Evolutionary conservation across 2,888 invertebrate species (phyloP).

Genomic region (Agrotis ipsilon): DNA sequence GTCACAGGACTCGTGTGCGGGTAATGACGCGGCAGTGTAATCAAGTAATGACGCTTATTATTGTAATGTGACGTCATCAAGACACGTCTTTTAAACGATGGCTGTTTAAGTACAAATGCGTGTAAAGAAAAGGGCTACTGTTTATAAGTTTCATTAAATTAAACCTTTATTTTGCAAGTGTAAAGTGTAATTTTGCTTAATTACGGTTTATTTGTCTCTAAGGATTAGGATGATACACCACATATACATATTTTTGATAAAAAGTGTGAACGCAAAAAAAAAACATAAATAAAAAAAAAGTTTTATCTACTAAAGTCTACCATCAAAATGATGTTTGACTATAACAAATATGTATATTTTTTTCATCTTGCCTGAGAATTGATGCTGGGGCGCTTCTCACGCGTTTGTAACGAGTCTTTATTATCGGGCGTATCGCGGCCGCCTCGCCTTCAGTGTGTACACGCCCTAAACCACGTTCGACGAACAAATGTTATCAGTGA

Average conservation of each 20-base stretch:
- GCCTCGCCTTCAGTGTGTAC: conserved; percentile 58
- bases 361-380: conserved; percentile 74
- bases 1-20: conserved; percentile 63
- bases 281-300: conserved; percentile 31
- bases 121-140: conserved; percentile 76
- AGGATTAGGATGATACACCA: conserved; percentile 5
- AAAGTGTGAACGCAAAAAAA: conserved; percentile 34
- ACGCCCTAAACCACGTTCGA: conserved; percentile 64
- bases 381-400: conserved; percentile 79
- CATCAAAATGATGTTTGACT: conserved; percentile 51
- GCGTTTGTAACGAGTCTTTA: conserved; percentile 69
- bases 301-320: conserved; percentile 49
- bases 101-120: conserved; percentile 82
- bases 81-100: conserved; percentile 79
- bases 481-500: conserved; percentile 52
- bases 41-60: conserved; percentile 82
- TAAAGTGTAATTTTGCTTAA: conserved; percentile 36
- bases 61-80: conserved; percentile 77
- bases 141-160: conserved; percentile 51
- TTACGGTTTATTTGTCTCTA: conserved; percentile 32
- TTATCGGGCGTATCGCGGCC: conserved; percentile 70
- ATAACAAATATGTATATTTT: conserved; percentile 62
- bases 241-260: conserved; percentile 9
- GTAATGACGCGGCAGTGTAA: conserved; percentile 67
- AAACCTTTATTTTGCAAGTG: conserved; percentile 41